phyloP scores from a whole-genome alignment of 2,113 vertebrate genomes.

The Tragelaphus scriptus region DNA sequence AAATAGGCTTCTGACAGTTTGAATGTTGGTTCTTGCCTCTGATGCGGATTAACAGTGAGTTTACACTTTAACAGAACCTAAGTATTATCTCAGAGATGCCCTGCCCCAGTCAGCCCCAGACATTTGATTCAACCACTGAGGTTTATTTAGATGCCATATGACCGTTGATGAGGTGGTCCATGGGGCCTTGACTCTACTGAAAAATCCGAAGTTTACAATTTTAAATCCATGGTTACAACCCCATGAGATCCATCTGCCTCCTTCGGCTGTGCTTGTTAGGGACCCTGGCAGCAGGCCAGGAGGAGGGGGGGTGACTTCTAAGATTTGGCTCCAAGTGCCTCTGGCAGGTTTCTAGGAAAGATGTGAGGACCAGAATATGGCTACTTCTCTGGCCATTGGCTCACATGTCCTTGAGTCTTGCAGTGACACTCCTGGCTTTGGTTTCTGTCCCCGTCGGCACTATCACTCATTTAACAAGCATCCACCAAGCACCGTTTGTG shows the following conservation, averaged over 20 bases:
- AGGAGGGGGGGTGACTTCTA: fast-evolving
- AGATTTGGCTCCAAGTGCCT: not conserved
- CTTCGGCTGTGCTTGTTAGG: not conserved
- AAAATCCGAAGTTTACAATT: not conserved
- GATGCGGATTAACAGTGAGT: not conserved
- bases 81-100: not conserved
- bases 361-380: not conserved
- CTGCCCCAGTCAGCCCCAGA: fast-evolving
- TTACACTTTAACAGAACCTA: not conserved
- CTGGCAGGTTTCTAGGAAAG: not conserved
- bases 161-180: not conserved
- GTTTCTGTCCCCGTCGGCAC: not conserved
- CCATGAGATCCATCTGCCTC: not conserved
- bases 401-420: not conserved
- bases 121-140: not conserved
- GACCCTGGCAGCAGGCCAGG: not conserved
- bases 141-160: not conserved
- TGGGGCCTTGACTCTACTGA: not conserved
- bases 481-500: not conserved
- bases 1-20: not conserved
- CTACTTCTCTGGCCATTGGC: not conserved
- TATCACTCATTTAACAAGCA: not conserved
- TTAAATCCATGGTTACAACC: not conserved
- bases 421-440: not conserved
- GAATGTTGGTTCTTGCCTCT: not conserved